Evolutionary conservation across 1,140 invertebrate species (phyloP).

Genomic region (Zeugodacus cucurbitae): DNA sequence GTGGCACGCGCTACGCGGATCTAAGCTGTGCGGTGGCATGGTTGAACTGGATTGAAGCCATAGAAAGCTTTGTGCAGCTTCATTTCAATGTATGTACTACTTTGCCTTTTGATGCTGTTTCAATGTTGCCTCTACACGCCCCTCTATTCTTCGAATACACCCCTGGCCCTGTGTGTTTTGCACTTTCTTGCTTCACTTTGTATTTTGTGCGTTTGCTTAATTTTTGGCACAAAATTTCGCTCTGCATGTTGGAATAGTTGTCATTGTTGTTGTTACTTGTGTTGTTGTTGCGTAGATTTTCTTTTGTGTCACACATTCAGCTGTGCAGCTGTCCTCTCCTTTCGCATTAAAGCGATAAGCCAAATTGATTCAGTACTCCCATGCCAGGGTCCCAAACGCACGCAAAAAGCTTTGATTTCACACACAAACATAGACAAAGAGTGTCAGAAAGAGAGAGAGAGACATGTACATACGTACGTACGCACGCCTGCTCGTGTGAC

Average conservation of each 20-base stretch:
- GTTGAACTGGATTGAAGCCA: neutral
- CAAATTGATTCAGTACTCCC: slow-evolving; percentile 31
- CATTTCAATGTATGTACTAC: neutral
- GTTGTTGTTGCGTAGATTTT: neutral
- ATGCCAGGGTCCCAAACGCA: neutral
- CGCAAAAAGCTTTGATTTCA: neutral
- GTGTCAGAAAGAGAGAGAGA: too few relatives aligned
- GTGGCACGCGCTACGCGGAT: neutral
- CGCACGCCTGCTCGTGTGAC: neutral
- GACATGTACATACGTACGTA: neutral
- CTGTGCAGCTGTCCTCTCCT: neutral
- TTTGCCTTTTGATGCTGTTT: slow-evolving; percentile 7
- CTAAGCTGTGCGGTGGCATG: neutral
- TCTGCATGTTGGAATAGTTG: neutral
- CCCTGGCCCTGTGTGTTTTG: too few relatives aligned
- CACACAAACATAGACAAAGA: neutral
- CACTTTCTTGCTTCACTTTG: neutral
- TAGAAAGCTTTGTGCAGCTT: neutral
- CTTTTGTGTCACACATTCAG: neutral
- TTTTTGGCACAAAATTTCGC: neutral
- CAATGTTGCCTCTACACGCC: neutral
- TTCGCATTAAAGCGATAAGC: slow-evolving; percentile 27
- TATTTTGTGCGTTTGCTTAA: neutral
- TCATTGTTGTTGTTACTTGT: neutral
- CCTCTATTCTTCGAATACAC: neutral